Conservation (phyloP, 2,797 vertebrate genomes). For the Syncerus caffer region DNA sequence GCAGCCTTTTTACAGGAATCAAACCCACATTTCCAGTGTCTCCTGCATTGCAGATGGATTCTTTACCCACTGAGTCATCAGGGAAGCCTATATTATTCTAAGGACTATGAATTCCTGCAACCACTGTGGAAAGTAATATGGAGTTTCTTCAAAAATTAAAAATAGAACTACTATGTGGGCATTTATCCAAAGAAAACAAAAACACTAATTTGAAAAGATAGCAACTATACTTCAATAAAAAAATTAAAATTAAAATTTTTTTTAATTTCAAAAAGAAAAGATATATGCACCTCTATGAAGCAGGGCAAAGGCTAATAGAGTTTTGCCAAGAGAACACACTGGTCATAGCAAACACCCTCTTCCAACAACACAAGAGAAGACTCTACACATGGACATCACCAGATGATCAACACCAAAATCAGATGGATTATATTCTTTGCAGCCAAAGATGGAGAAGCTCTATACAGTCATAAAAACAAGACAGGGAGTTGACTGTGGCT, state of each 20-base stretch:
- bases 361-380: too few relatives aligned
- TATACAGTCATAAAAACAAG: too few relatives aligned
- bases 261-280: not conserved
- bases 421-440: too few relatives aligned
- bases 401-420: accelerated
- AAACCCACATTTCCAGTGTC: not conserved
- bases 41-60: not conserved
- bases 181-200: not conserved
- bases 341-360: too few relatives aligned
- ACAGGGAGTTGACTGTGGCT: too few relatives aligned
- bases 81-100: not conserved
- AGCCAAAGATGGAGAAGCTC: too few relatives aligned
- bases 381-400: too few relatives aligned
- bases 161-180: not conserved
- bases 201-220: not conserved
- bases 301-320: too few relatives aligned
- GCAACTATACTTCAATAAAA: not conserved
- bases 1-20: not conserved
- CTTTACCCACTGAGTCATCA: not conserved
- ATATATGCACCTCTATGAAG: not conserved
- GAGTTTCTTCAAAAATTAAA: not conserved
- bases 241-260: not conserved
- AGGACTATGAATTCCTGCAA: not conserved
- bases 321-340: too few relatives aligned
- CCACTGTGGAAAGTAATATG: not conserved